Percentiles rank a stretch among this genome's conserved stretches.
phyloP scores from a whole-genome alignment of 2,113 vertebrate species.

The Entosphenus tridentatus region DNA sequence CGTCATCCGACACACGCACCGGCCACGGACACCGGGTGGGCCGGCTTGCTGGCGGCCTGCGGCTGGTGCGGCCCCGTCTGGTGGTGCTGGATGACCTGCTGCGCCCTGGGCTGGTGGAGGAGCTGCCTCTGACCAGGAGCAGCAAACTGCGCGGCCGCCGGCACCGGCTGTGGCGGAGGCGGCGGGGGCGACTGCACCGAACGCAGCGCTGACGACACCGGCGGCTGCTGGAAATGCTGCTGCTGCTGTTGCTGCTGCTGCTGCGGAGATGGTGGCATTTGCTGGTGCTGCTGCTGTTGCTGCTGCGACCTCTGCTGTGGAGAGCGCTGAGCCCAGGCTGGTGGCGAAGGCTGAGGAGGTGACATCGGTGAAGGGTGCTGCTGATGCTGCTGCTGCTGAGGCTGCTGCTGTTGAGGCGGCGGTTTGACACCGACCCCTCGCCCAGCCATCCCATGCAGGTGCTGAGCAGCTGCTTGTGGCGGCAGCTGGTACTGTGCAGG shows the following conservation, averaged over 20 bases:
- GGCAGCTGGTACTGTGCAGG: constrained; percentile 1
- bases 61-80: neutral
- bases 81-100: constrained; percentile 6
- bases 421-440: too few species aligned
- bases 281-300: neutral
- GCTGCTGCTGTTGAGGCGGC: neutral
- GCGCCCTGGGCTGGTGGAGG: constrained; percentile 1
- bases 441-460: neutral
- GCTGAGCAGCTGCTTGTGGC: constrained; percentile 3
- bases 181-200: neutral
- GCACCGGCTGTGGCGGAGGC: neutral
- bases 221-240: neutral
- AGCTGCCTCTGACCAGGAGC: neutral
- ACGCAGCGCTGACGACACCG: neutral
- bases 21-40: constrained; percentile 1
- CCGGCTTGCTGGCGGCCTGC: neutral
- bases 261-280: neutral
- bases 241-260: neutral
- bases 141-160: neutral
- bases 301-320: neutral
- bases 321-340: neutral
- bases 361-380: constrained; percentile 4
- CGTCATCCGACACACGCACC: neutral
- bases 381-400: constrained; percentile 1
- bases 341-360: constrained; percentile 1